Evolutionary conservation across 2,888 invertebrate species (phyloP), one percentile per base, ranked within the genome.

Genomic region (Drosophila demipolita): DNA sequence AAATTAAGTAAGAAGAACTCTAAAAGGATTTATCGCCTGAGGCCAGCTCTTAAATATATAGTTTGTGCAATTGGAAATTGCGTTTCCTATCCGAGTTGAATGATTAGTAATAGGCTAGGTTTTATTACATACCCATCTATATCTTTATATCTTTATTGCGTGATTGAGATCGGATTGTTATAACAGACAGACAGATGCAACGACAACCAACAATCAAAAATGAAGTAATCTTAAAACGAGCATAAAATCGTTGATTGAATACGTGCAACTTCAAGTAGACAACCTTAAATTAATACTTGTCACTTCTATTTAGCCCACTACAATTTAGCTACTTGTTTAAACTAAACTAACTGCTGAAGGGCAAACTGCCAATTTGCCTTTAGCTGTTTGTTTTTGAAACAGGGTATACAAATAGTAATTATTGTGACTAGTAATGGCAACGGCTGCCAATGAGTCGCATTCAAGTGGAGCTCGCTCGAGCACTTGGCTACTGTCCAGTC

Each of bases 371-470:
- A 15, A 11, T 45, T 45, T 23, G 3, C 45, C 7, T 12, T 23
- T 8, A 8, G 20, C 12, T 45, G 12, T 20, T 20, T 45, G 45
- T n/a, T 29, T 49, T 29, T 5, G 6, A 20, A 45, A 55, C 52
- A 67, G 73, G 60, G 75, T 74, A 67, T 60, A 38, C 11, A 35
- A 29, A 38, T 48, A 17, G 11, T 23, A 29, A 52, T 38, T 36
- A 40, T 52, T 26, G 40, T 53, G 42, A 12, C 48, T 32, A 45
- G 50, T 20, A 38, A 67, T 63, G 58, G 55, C 67, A 63, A 66
- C 77, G 72, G 73, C 77, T 75, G 75, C 66, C 66, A 75, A 66
- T 62, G 65, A 54, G 75, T 8, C 65, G 49, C 65, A 33, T 40
- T 65, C 40, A 50, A 65, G 48, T 55, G 65, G 17, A 45, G 57